Conservation (phyloP, 2,888 invertebrate species). For the Spialia ferax region DNA sequence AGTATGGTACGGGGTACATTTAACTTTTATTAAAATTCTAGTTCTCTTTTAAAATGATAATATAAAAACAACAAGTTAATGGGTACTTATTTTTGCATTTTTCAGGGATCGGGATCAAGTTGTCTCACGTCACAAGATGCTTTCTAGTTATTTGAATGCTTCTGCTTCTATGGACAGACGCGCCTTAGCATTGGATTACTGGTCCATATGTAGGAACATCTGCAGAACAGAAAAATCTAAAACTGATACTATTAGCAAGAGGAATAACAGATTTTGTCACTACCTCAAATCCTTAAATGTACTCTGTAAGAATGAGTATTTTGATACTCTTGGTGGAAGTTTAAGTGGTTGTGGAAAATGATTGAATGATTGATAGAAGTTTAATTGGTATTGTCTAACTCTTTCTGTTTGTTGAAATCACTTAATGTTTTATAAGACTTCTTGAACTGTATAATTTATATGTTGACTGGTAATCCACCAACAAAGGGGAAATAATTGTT, state of each 20-base stretch:
- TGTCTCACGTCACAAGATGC: constrained; percentile 63
- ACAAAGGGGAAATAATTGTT: no score
- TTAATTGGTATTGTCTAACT: no score
- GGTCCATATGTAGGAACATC: constrained; percentile 89
- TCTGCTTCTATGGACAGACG: constrained; percentile 82
- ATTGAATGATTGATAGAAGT: no score
- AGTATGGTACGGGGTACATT: neutral
- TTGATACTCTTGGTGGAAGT: constrained; percentile 79
- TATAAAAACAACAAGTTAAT: neutral
- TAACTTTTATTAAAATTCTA: neutral
- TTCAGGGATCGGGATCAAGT: constrained; percentile 79
- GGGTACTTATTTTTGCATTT: constrained; percentile 50
- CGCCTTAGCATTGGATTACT: constrained; percentile 89
- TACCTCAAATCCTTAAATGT: constrained; percentile 89
- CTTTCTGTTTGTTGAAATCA: no score
- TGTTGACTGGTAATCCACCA: no score
- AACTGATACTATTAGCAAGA: constrained; percentile 85
- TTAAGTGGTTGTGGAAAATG: constrained; percentile 51
- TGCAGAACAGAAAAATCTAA: constrained; percentile 89
- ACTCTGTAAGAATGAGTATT: constrained; percentile 79
- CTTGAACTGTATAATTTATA: no score
- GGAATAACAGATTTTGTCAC: constrained; percentile 92
- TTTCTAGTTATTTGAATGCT: constrained; percentile 82
- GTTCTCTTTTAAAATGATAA: neutral
- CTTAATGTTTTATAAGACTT: no score